phyloP scores from a whole-genome alignment of 2,113 vertebrate species.

The Xenopus borealis region DNA sequence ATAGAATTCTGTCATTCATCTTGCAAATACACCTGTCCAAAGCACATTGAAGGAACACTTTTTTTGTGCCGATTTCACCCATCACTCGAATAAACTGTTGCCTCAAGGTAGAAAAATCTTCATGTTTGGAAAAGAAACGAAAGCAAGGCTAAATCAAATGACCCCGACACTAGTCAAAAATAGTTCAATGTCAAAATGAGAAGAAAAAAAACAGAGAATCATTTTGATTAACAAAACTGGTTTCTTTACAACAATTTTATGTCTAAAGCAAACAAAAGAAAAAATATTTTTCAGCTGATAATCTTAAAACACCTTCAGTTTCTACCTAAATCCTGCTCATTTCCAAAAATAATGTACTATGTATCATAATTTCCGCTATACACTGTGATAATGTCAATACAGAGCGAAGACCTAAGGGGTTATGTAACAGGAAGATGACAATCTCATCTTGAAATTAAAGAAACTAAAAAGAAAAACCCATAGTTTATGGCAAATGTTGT shows the following conservation, averaged over 20 bases:
- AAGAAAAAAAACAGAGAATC: conserved; percentile 15
- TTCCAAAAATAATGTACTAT: too few species aligned
- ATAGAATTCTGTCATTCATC: conserved; percentile 40
- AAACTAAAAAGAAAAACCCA: too few species aligned
- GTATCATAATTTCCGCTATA: too few species aligned
- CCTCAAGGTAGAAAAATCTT: conserved; percentile 38
- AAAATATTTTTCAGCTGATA: too few species aligned
- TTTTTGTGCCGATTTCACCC: conserved; percentile 29
- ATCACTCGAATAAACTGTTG: conserved; percentile 40
- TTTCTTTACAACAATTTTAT: conserved; percentile 4
- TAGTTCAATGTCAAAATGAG: conserved; percentile 28
- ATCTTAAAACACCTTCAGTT: too few species aligned
- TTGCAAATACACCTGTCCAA: conserved; percentile 43
- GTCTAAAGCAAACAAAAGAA: too few species aligned
- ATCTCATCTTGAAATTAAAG: too few species aligned
- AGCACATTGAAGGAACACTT: conserved; percentile 38
- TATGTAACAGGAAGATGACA: too few species aligned
- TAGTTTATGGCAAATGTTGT: too few species aligned
- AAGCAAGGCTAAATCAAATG: conserved; percentile 41
- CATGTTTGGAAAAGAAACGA: conserved; percentile 34
- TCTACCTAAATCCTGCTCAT: too few species aligned
- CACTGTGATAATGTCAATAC: too few species aligned
- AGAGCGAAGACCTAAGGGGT: too few species aligned
- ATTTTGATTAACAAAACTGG: conserved; percentile 25
- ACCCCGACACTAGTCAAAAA: conserved; percentile 36